Conservation (phyloP, 2,797 vertebrate genomes). For the Scyliorhinus canicula region DNA sequence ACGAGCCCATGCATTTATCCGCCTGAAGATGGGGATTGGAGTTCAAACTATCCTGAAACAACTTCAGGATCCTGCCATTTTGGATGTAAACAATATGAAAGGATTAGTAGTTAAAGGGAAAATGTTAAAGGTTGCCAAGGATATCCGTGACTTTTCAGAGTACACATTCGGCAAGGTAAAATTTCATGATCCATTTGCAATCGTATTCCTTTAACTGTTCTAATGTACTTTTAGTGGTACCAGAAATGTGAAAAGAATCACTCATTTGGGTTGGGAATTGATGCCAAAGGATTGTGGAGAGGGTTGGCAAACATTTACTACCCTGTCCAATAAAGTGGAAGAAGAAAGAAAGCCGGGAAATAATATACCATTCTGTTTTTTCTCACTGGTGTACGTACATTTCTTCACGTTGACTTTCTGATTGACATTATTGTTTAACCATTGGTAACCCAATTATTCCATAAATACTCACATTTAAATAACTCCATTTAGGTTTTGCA, state of each 20-base stretch:
- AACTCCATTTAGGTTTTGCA: background rate
- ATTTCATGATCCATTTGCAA: background rate
- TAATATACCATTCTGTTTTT: background rate
- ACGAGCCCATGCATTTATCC: constrained; percentile 39
- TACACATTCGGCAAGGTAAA: background rate
- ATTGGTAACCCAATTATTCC: background rate
- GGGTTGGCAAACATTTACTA: background rate
- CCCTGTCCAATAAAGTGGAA: background rate
- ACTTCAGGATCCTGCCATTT: constrained; percentile 43
- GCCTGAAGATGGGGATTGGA: constrained; percentile 24
- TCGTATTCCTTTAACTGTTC: background rate
- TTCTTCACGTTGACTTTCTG: background rate
- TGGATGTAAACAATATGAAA: constrained; percentile 42
- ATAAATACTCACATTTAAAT: background rate
- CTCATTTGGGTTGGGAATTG: background rate
- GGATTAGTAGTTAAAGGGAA: constrained; percentile 47
- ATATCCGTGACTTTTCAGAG: background rate
- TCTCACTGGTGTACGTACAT: background rate
- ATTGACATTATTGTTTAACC: background rate
- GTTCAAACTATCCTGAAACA: constrained; percentile 42
- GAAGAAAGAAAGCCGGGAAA: background rate
- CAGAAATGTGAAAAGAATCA: background rate
- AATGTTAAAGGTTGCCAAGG: constrained; percentile 40
- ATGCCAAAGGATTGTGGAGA: background rate
- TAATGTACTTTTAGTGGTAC: background rate